A percentile compares a stretch with the other conserved stretches of the same genome.
Evolutionary conservation across 2,113 vertebrate genomes (phyloP).

Genomic region (Platysternon megacephalum): DNA sequence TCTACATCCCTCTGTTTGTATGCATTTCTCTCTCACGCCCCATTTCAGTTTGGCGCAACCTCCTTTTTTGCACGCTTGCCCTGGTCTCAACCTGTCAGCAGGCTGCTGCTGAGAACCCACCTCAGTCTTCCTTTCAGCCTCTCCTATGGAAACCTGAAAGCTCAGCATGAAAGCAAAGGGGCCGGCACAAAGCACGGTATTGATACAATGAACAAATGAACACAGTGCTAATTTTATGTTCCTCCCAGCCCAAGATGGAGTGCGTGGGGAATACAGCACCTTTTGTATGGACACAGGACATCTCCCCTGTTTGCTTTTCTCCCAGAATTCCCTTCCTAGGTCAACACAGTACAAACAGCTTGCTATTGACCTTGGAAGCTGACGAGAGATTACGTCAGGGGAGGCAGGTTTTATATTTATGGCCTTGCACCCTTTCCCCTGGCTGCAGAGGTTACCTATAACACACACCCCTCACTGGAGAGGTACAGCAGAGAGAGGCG

Average conservation of each 20-base stretch:
- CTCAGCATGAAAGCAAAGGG: background rate
- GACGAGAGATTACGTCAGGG: conserved; percentile 26
- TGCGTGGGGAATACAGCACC: conserved; percentile 51
- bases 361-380: conserved; percentile 62
- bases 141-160: conserved; percentile 23
- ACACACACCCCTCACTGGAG: rapidly evolving
- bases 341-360: conserved; percentile 46
- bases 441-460: background rate
- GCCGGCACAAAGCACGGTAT: background rate
- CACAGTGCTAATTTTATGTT: conserved; percentile 49
- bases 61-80: background rate
- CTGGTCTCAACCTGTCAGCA: conserved; percentile 18
- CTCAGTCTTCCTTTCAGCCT: background rate
- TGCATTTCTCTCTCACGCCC: background rate
- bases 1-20: background rate
- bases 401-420: background rate
- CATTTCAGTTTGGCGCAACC: background rate
- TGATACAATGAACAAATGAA: conserved; percentile 53
- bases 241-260: background rate
- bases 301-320: conserved; percentile 55
- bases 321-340: conserved; percentile 60
- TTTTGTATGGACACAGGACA: conserved; percentile 30
- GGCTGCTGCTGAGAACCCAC: conserved; percentile 28
- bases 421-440: background rate
- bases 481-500: rapidly evolving